Conservation (phyloP, 2,113 vertebrate genomes). For the Myrmophylax atrothorax region DNA sequence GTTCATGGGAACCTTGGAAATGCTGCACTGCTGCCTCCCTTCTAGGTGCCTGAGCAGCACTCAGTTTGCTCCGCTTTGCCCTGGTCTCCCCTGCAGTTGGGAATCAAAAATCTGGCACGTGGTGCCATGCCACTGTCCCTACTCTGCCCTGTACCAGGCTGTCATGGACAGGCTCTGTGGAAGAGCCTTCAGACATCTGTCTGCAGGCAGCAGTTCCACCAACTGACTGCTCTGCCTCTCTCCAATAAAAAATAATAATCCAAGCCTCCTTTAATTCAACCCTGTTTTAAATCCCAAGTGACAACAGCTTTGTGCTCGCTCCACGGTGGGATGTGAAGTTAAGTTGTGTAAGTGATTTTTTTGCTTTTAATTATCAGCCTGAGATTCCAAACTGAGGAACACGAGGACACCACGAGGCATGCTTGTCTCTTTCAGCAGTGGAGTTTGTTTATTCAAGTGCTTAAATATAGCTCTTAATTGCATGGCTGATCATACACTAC, state of each 20-base stretch:
- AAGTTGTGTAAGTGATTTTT: neutral
- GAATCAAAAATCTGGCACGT: neutral
- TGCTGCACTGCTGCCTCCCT: neutral
- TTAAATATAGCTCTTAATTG: neutral
- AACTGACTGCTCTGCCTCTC: neutral
- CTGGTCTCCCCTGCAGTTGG: neutral
- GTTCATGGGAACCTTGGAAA: neutral
- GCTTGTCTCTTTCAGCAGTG: neutral
- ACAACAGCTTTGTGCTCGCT: neutral
- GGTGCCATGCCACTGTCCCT: accelerated
- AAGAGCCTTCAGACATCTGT: neutral
- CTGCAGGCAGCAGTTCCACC: neutral
- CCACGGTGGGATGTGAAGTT: neutral
- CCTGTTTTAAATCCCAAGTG: neutral
- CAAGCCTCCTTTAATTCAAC: neutral
- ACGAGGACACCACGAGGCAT: neutral
- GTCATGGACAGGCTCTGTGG: accelerated
- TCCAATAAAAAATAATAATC: neutral
- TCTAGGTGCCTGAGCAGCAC: neutral
- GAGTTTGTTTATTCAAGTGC: neutral
- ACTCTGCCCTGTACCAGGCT: neutral
- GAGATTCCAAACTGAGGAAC: neutral
- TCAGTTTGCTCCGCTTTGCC: neutral
- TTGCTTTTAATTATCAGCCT: neutral
- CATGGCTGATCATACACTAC: neutral